Evolutionary conservation across 1,140 invertebrate genomes (phyloP).

Genomic region (Bombus turneri): DNA sequence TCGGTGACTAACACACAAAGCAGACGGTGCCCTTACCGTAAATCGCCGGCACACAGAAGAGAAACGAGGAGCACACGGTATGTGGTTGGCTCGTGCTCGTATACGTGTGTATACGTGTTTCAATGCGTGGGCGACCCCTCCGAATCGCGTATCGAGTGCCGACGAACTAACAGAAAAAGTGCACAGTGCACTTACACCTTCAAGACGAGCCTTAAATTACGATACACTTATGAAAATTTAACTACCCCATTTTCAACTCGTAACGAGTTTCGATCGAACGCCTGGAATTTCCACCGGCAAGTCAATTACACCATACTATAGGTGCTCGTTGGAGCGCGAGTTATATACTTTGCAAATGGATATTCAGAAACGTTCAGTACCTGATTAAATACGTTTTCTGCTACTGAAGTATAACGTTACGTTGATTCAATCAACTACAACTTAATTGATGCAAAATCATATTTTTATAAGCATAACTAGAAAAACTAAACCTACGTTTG

Average conservation of each 20-base stretch:
- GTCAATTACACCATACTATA: neutral
- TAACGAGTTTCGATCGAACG: neutral
- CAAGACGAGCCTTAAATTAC: conserved; percentile 15
- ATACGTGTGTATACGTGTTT: conserved; percentile 2
- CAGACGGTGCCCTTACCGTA: conserved; percentile 53
- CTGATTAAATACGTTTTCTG: no score
- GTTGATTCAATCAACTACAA: no score
- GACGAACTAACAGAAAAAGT: conserved; percentile 41
- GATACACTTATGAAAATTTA: conserved; percentile 27
- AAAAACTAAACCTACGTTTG: neutral
- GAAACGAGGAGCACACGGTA: conserved; percentile 12
- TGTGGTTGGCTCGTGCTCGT: neutral
- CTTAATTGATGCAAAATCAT: neutral
- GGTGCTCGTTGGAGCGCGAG: no score
- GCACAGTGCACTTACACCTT: conserved; percentile 38
- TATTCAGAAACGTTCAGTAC: neutral
- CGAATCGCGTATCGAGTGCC: conserved; percentile 47
- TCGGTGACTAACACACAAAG: conserved; percentile 56
- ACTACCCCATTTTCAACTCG: neutral
- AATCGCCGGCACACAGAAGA: conserved; percentile 35
- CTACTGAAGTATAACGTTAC: no score
- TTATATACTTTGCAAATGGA: neutral
- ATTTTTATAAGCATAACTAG: neutral
- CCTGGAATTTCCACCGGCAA: neutral
- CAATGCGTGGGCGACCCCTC: conserved; percentile 56